phyloP scores from a whole-genome alignment of 2,113 vertebrate genomes.

The Brachyhypopomus occidentalis region DNA sequence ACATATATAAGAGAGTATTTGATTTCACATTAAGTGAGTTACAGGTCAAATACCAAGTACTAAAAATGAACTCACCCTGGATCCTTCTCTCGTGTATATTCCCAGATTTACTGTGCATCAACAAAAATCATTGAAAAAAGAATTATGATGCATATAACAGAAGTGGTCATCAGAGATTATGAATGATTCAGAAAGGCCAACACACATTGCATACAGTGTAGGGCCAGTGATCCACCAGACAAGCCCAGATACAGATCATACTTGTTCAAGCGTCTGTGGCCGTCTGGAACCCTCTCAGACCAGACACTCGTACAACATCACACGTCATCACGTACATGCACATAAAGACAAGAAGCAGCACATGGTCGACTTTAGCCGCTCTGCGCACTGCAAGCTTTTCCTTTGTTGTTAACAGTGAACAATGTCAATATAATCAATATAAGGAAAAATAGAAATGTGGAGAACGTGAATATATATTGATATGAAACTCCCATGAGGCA shows the following conservation, averaged over 20 bases:
- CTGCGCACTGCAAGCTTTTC: neutral
- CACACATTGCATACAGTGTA: neutral
- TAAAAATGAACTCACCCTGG: neutral
- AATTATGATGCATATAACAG: too few relatives aligned
- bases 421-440: neutral
- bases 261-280: neutral
- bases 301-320: neutral
- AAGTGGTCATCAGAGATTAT: neutral
- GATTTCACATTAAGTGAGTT: neutral
- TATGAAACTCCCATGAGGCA: neutral
- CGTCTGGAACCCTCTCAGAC: slow-evolving; percentile 4
- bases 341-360: neutral
- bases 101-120: neutral
- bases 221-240: slow-evolving; percentile 1
- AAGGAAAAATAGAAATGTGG: neutral
- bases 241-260: slow-evolving; percentile 3
- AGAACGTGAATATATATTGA: neutral
- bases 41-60: neutral
- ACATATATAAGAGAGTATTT: neutral
- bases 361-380: neutral
- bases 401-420: neutral
- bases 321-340: too few relatives aligned
- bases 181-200: neutral
- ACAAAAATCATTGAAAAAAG: neutral
- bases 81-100: neutral